phyloP scores from a whole-genome alignment of 2,113 vertebrate genomes.

The Leptocoma aspasia region DNA sequence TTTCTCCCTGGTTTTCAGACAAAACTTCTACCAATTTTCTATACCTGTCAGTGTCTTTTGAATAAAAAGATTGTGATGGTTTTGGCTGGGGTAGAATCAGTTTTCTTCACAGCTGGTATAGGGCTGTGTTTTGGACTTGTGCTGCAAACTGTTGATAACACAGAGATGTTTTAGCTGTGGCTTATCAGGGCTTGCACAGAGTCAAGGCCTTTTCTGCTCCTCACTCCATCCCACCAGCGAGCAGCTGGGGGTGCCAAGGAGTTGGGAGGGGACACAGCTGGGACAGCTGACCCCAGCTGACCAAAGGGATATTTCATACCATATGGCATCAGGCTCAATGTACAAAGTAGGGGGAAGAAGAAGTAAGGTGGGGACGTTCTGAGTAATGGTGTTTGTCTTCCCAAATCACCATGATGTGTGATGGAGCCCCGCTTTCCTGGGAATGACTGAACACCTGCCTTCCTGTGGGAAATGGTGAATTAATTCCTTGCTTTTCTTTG shows the following conservation, averaged over 20 bases:
- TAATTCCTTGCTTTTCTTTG: not conserved
- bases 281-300: not conserved
- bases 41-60: not conserved
- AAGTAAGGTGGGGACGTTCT: not conserved
- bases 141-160: not conserved
- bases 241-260: not conserved
- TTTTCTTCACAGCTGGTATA: not conserved
- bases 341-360: not conserved
- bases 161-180: not conserved
- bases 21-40: not conserved
- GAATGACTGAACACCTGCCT: not conserved
- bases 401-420: not conserved
- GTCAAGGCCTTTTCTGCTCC: not conserved
- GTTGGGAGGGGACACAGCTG: not conserved
- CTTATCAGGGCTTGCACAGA: not conserved
- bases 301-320: not conserved
- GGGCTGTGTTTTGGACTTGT: not conserved
- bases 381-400: not conserved
- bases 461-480: not conserved
- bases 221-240: not conserved
- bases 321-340: accelerated
- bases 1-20: not conserved
- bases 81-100: not conserved
- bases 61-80: not conserved
- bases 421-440: not conserved